A percentile compares a stretch with the other conserved stretches of the same genome.
These are phyloP conservation scores for Sterna hirundo DNA, from an alignment of 2,113 vertebrate genomes.

Conservation along the genomic window DNA sequence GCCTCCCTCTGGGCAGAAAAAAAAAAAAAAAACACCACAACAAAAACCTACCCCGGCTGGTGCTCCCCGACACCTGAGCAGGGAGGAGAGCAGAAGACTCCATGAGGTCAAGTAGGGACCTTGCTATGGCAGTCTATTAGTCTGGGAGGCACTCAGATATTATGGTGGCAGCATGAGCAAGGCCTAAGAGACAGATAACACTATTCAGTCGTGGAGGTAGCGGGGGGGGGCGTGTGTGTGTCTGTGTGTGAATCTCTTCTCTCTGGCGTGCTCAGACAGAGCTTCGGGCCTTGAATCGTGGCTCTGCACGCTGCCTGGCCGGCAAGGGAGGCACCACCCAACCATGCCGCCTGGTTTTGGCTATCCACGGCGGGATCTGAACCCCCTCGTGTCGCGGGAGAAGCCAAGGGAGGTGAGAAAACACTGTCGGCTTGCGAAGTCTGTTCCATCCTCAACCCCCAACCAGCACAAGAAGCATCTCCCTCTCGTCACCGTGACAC, in stretches of 20 bases:
- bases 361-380: not conserved
- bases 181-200: slow-evolving; percentile 59
- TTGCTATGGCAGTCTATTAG: slow-evolving; percentile 7
- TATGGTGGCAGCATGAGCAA: not conserved
- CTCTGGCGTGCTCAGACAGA: not conserved
- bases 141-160: slow-evolving; percentile 8
- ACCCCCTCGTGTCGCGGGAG: accelerated
- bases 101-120: slow-evolving; percentile 59
- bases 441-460: not conserved
- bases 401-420: not conserved
- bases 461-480: not conserved
- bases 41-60: slow-evolving; percentile 48
- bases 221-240: too few relatives aligned
- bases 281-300: not conserved
- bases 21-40: not conserved
- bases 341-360: not conserved
- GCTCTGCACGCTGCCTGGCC: not conserved
- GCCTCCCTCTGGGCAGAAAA: not conserved
- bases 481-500: not conserved
- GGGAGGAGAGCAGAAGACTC: slow-evolving; percentile 64
- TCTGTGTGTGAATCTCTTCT: not conserved
- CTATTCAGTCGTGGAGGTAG: not conserved
- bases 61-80: slow-evolving; percentile 37
- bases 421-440: accelerated
- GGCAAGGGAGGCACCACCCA: not conserved